A percentile compares a stretch with the other conserved stretches of the same genome.
phyloP scores from a whole-genome alignment of 2,888 invertebrate genomes.

The Entomobrya multifasciata region DNA sequence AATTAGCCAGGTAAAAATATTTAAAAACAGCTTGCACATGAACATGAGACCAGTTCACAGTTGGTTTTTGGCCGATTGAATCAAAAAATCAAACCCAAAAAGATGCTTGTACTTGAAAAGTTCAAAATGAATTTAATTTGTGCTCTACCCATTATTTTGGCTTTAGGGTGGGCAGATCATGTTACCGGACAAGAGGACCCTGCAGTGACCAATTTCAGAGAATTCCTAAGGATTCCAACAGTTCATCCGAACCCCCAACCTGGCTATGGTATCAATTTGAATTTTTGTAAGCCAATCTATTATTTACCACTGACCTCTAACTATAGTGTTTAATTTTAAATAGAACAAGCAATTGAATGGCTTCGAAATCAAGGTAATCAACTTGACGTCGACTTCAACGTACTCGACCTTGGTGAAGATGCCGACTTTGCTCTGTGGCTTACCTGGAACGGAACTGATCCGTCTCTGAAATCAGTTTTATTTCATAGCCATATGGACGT shows the following conservation, averaged over 20 bases:
- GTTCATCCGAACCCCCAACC: slow-evolving; percentile 92
- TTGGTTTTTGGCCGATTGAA: too few relatives aligned
- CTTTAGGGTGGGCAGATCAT: too few relatives aligned
- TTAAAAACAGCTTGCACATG: too few relatives aligned
- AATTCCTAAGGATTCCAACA: slow-evolving; percentile 92
- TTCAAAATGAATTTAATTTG: too few relatives aligned
- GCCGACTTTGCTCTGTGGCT: slow-evolving; percentile 85
- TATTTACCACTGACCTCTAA: too few relatives aligned
- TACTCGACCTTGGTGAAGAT: slow-evolving; percentile 22
- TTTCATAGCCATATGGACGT: slow-evolving; percentile 98
- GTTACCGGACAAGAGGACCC: slow-evolving; percentile 80
- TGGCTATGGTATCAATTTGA: slow-evolving; percentile 86
- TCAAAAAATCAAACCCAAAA: too few relatives aligned
- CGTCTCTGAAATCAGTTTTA: slow-evolving; percentile 87
- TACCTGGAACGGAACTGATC: slow-evolving; percentile 90
- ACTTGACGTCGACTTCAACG: slow-evolving; percentile 52
- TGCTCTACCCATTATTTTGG: too few relatives aligned
- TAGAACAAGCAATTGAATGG: slow-evolving; percentile 47
- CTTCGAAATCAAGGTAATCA: slow-evolving; percentile 41
- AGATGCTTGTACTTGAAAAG: too few relatives aligned
- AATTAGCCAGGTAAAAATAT: too few relatives aligned
- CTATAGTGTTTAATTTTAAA: background rate
- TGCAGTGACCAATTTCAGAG: slow-evolving; percentile 89
- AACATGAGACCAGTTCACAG: too few relatives aligned
- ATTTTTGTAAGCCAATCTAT: background rate